Evolutionary conservation across 2,888 invertebrate species (phyloP), one percentile per base, ranked within the genome.

Genomic region (Clunio marinus): DNA sequence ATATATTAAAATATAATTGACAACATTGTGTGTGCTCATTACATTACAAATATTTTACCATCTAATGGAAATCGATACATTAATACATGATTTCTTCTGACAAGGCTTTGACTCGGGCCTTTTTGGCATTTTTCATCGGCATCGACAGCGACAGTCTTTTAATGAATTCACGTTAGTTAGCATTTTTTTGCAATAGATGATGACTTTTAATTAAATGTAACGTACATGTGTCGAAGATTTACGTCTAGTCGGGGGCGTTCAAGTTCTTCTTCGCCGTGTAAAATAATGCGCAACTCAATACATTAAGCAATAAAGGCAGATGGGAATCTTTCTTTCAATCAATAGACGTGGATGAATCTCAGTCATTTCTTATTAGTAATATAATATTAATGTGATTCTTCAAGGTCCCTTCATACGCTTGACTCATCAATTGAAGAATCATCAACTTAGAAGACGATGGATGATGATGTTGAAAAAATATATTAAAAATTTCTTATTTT

Each of bases 401-500:
- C 51, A 51, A 51, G 51, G 51, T 51, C 51, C 51, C n/a, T 51
- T 51, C 20, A 51, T 22, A n/a, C 41, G 3, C 15, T 2, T 7
- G 20, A 13, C 2, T 8, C 51, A 51, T n/a, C n/a, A n/a, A n/a
- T n/a, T n/a, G n/a, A n/a, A n/a, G n/a, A n/a, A n/a, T n/a, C n/a
- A n/a, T 51, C 51, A 22, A 51, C 51, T n/a, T n/a, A n/a, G n/a
- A n/a, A n/a, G n/a, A n/a, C n/a, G n/a, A n/a, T n/a, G n/a, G n/a
- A n/a, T n/a, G n/a, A n/a, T n/a, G 51, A 51, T 20, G 51, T 7
- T 22, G 22, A 51, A 51, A 51, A 7, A 8, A 13, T 20, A 51
- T 10, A 10, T 10, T 32, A 32, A 51, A 51, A 22, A 51, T 22
- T 22, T 51, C 51, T 51, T 70, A 70, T 70, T 85, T 87, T 24